Conservation (phyloP, 2,888 invertebrate species). For the Epirrita christyi region DNA sequence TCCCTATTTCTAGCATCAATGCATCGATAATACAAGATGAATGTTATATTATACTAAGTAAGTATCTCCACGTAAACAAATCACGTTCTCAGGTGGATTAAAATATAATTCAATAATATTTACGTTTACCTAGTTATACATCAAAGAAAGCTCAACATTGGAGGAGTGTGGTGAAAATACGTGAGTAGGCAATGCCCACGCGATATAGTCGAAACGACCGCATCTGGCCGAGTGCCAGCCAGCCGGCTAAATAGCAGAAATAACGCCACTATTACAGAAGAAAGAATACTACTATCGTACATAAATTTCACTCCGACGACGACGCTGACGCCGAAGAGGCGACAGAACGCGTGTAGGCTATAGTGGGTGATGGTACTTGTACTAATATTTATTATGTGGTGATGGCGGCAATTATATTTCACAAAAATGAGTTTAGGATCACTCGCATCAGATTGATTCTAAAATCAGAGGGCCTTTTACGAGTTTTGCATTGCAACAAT, state of each 20-base stretch:
- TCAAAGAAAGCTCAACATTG: slow-evolving; percentile 40
- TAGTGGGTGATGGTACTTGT: no score
- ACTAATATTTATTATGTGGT: no score
- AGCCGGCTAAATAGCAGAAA: slow-evolving; percentile 76
- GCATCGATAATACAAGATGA: not conserved
- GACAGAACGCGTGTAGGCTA: no score
- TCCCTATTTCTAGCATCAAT: not conserved
- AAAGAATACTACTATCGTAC: slow-evolving; percentile 5
- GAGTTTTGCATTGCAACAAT: no score
- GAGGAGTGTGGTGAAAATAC: slow-evolving; percentile 51
- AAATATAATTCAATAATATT: not conserved
- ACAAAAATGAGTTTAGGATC: no score
- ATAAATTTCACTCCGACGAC: slow-evolving; percentile 2
- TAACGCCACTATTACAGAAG: slow-evolving; percentile 60
- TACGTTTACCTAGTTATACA: slow-evolving; percentile 5
- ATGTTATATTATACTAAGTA: not conserved
- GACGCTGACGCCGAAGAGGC: no score
- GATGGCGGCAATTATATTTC: no score
- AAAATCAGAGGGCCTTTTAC: no score
- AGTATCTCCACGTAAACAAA: not conserved
- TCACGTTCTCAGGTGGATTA: not conserved
- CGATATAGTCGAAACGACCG: slow-evolving; percentile 63
- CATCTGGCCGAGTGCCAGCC: slow-evolving; percentile 75
- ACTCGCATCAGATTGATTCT: no score
- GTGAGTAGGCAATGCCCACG: slow-evolving; percentile 71